Conservation (phyloP, 2,113 vertebrate genomes). For the Ceuthmochares aereus region DNA sequence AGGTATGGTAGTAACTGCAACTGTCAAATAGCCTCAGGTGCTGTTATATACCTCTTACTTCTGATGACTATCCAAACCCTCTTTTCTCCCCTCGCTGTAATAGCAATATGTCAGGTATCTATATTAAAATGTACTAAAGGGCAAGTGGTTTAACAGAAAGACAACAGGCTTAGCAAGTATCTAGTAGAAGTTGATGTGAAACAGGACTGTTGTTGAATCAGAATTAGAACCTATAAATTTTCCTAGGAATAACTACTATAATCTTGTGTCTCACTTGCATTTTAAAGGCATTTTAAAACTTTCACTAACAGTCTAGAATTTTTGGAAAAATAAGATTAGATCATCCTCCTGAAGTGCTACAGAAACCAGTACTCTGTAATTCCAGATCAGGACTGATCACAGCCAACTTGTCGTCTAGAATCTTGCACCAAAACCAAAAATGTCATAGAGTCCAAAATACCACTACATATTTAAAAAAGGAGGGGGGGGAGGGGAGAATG, state of each 20-base stretch:
- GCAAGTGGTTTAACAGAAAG: not conserved
- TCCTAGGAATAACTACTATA: not conserved
- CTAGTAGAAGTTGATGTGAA: not conserved
- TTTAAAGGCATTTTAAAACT: not conserved
- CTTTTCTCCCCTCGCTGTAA: not conserved
- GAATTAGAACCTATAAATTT: not conserved
- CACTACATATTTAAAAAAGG: not conserved
- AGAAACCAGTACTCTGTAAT: not conserved
- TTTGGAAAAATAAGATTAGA: not conserved
- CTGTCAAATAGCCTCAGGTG: not conserved
- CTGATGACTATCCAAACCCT: not conserved
- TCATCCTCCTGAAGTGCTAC: not conserved
- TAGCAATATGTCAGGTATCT: not conserved
- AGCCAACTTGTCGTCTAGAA: not conserved
- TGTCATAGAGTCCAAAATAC: not conserved
- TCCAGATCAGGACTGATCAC: not conserved
- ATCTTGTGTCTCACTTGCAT: not conserved
- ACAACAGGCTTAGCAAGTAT: not conserved
- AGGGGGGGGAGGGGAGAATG: accelerated
- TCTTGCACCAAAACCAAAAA: not conserved
- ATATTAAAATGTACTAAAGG: not conserved
- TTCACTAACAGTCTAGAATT: not conserved
- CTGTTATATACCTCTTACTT: not conserved
- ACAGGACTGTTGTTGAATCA: not conserved
- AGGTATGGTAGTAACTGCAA: not conserved